A percentile compares a stretch with the other conserved stretches of the same genome.
Conservation (phyloP, 2,888 invertebrate genomes). For the Watsonalla cultraria region DNA sequence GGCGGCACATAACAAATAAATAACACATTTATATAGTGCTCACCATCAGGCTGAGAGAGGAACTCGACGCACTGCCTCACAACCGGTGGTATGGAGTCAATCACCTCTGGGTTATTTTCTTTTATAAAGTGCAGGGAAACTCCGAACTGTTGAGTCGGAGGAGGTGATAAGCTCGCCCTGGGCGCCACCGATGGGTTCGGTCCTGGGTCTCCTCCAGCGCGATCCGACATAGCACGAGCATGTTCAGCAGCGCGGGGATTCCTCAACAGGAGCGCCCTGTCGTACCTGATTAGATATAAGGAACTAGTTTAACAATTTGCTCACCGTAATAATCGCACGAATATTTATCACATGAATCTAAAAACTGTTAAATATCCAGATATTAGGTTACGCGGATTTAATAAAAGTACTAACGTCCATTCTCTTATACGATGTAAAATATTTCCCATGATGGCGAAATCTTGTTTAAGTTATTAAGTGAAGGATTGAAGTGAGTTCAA, state of each 20-base stretch:
- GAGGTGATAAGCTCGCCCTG: conserved; percentile 41
- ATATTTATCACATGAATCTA: no score
- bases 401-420: no score
- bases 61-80: conserved; percentile 95
- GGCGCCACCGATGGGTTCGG: conserved; percentile 17
- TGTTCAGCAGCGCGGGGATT: conserved; percentile 63
- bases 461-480: no score
- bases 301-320: not conserved
- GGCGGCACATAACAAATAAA: not conserved
- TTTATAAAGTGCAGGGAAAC: conserved; percentile 95
- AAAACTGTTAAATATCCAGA: no score
- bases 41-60: conserved; percentile 92
- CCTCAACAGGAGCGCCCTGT: conserved; percentile 83
- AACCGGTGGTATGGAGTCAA: conserved; percentile 93
- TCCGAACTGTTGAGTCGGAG: conserved; percentile 95
- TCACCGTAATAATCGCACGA: no score
- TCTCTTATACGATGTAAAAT: no score
- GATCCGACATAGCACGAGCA: conserved; percentile 26
- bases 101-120: conserved; percentile 86
- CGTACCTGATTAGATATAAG: conserved; percentile 78
- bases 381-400: no score
- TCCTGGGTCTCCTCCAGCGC: conserved; percentile 12
- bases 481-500: no score
- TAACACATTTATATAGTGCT: conserved; percentile 32
- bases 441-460: no score